Percentiles rank a stretch among this genome's conserved stretches.
Conservation (phyloP, 2,113 vertebrate genomes). For the Laterallus jamaicensis region DNA sequence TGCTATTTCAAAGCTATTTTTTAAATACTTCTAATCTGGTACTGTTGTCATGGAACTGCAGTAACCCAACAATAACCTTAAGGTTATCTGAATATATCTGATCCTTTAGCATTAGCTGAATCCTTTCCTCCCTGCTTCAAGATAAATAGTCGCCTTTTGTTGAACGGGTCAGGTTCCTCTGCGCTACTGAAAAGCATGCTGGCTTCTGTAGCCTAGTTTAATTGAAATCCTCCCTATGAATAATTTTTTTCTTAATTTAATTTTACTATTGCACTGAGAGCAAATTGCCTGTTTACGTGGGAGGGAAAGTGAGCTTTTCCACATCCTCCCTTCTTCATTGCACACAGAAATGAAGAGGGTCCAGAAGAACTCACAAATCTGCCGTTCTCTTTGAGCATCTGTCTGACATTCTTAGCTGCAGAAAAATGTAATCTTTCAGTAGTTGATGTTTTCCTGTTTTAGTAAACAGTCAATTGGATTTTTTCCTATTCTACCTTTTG, state of each 20-base stretch:
- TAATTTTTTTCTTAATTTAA: background rate
- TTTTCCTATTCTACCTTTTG: background rate
- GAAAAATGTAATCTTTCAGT: background rate
- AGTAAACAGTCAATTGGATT: background rate
- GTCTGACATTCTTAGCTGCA: background rate
- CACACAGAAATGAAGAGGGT: background rate
- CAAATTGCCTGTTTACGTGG: background rate
- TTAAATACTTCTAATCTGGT: slow-evolving; percentile 9
- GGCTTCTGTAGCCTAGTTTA: background rate
- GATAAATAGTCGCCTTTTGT: background rate
- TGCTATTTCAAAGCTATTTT: slow-evolving; percentile 35
- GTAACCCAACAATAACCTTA: slow-evolving; percentile 13
- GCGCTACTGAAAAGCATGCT: background rate
- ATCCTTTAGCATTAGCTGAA: background rate
- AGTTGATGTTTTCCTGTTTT: background rate
- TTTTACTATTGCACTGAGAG: background rate
- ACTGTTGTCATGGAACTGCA: background rate
- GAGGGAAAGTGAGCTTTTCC: background rate
- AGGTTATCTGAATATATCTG: slow-evolving; percentile 16
- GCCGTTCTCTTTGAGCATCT: background rate
- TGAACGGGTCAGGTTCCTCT: background rate
- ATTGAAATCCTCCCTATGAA: background rate
- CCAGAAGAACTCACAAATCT: background rate
- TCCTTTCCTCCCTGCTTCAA: background rate
- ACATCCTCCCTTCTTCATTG: background rate